A percentile compares a stretch with the other conserved stretches of the same genome.
These are phyloP conservation scores for Anoura caudifer DNA, from an alignment of 2,113 vertebrate genomes.

Conservation along the genomic window DNA sequence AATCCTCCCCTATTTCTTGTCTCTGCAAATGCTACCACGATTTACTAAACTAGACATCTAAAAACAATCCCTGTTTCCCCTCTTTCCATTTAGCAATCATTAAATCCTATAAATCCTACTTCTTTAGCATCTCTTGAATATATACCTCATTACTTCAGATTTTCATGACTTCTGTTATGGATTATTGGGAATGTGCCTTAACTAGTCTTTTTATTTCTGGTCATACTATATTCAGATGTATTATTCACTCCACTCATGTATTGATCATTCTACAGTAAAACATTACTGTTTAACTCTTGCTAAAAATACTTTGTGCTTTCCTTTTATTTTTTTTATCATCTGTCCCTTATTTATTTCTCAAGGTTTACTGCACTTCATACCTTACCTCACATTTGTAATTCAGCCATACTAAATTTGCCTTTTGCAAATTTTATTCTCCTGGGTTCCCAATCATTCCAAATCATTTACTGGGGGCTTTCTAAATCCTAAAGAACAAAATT, in stretches of 20 bases:
- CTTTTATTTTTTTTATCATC: neutral
- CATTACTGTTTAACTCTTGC: neutral
- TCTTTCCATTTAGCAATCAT: neutral
- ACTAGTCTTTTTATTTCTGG: neutral
- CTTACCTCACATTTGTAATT: neutral
- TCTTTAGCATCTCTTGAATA: neutral
- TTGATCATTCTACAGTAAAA: neutral
- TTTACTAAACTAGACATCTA: neutral
- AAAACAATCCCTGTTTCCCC: neutral
- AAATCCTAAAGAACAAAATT: neutral
- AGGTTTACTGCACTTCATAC: neutral
- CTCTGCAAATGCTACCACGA: neutral
- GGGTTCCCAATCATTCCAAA: neutral
- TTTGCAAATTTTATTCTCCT: neutral
- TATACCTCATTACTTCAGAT: neutral
- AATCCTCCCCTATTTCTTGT: neutral
- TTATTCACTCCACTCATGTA: neutral
- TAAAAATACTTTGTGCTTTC: neutral
- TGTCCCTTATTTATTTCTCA: neutral
- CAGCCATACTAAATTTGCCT: neutral
- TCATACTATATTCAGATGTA: neutral
- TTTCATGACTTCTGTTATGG: neutral
- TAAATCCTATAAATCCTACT: neutral
- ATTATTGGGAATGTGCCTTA: neutral
- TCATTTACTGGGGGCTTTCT: neutral